Conservation (phyloP, 2,888 invertebrate genomes). For the Thecocarcelia acutangulata region DNA sequence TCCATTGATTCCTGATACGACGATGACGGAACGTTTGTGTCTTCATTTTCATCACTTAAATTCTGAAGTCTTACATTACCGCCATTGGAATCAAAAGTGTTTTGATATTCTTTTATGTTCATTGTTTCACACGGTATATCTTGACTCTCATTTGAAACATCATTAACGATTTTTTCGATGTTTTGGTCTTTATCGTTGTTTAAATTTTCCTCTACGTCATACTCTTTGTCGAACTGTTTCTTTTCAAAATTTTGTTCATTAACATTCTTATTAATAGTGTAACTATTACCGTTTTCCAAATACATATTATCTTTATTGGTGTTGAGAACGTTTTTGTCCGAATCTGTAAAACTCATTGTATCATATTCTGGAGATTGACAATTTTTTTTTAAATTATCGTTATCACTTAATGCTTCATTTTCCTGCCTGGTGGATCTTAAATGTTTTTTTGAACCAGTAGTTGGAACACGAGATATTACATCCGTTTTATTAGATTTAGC, state of each 20-base stretch:
- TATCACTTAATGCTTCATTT: conserved; percentile 18
- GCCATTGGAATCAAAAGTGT: background rate
- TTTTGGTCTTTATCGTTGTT: background rate
- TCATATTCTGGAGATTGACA: conserved; percentile 15
- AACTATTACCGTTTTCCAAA: conserved; percentile 20
- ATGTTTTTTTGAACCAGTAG: conserved; percentile 33
- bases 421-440: conserved; percentile 41
- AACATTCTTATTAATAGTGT: conserved; percentile 8
- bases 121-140: background rate
- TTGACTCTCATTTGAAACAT: background rate
- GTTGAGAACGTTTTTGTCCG: background rate
- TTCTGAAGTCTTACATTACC: background rate
- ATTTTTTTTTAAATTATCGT: background rate
- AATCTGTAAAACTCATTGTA: conserved; percentile 12
- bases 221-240: background rate
- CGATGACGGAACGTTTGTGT: background rate
- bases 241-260: background rate
- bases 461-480: background rate
- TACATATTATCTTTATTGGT: conserved; percentile 5
- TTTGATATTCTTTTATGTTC: conserved; percentile 9
- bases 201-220: background rate
- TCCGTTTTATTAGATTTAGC: conserved; percentile 35
- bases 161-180: background rate
- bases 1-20: conserved; percentile 3
- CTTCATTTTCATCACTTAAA: conserved; percentile 21